Conservation (phyloP, 2,888 invertebrate genomes). For the Limnephilus lunatus region DNA sequence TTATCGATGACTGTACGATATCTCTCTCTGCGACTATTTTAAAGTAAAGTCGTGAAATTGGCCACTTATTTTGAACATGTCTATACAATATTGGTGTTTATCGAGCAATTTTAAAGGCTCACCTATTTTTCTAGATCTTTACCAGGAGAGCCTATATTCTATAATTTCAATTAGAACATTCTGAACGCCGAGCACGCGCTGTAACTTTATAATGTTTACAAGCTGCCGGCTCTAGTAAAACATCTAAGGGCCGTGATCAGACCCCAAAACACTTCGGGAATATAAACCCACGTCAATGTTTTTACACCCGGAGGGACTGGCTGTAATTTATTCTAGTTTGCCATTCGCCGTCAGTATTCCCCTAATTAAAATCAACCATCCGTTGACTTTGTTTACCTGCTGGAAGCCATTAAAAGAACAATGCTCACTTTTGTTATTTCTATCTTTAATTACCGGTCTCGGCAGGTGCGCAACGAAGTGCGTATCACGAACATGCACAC, state of each 20-base stretch:
- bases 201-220: neutral
- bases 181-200: neutral
- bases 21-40: too few relatives aligned
- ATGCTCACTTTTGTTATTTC: neutral
- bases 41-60: too few relatives aligned
- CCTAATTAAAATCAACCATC: neutral
- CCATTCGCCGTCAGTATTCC: neutral
- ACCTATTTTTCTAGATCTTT: neutral
- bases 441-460: neutral
- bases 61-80: too few relatives aligned
- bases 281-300: neutral
- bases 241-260: neutral
- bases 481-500: neutral
- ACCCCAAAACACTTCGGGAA: neutral
- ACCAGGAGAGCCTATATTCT: neutral
- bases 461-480: neutral
- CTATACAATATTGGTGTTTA: too few relatives aligned
- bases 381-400: neutral
- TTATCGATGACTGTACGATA: too few relatives aligned
- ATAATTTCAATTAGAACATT: neutral
- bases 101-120: too few relatives aligned
- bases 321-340: neutral
- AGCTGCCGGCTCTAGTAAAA: neutral
- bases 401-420: conserved; percentile 2
- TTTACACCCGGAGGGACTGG: neutral